Evolutionary conservation across 2,113 vertebrate species (phyloP).

Genomic region (Semnornis frantzii): DNA sequence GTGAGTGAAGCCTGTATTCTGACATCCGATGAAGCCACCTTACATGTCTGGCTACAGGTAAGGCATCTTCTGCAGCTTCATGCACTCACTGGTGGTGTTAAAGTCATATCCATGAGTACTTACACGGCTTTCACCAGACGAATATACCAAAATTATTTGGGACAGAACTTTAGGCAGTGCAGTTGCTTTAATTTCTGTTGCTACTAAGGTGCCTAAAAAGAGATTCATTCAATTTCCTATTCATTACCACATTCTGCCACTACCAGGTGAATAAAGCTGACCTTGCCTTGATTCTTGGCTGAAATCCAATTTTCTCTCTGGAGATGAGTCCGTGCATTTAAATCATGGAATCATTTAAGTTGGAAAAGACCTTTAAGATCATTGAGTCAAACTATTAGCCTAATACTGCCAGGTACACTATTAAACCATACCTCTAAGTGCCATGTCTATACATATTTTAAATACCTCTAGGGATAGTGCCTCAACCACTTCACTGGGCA

Average conservation of each 20-base stretch:
- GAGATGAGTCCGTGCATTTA: background rate
- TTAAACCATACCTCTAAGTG: background rate
- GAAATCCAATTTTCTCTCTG: background rate
- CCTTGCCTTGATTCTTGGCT: background rate
- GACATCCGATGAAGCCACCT: background rate
- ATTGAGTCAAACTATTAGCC: background rate
- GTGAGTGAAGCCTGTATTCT: background rate
- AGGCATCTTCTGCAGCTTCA: background rate
- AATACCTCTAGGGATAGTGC: background rate
- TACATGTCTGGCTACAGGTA: background rate
- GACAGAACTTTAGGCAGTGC: background rate
- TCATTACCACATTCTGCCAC: background rate
- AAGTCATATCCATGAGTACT: accelerated
- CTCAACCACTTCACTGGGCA: background rate
- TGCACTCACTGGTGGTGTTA: accelerated
- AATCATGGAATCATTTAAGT: background rate
- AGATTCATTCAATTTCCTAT: background rate
- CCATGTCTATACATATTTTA: background rate
- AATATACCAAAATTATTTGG: background rate
- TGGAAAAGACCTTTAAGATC: background rate
- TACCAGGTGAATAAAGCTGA: background rate
- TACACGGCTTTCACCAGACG: background rate
- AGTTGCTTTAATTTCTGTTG: background rate
- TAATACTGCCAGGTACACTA: background rate
- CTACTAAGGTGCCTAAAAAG: background rate